phyloP scores from a whole-genome alignment of 2,113 vertebrate species.

The Psittacara wagleri region DNA sequence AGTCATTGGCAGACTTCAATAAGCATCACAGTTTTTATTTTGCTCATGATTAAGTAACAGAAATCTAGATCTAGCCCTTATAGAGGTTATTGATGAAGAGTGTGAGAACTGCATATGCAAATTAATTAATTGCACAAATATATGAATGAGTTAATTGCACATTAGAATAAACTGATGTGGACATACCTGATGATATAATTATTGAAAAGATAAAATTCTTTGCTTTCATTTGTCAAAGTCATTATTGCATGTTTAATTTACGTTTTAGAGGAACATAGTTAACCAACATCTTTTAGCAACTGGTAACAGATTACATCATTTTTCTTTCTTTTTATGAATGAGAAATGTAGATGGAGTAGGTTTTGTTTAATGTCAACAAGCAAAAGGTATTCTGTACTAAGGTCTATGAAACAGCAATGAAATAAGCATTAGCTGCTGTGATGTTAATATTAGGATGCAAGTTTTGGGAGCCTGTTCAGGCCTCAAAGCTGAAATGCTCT shows the following conservation, averaged over 20 bases:
- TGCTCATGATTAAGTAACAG: slow-evolving; percentile 42
- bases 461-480: not conserved
- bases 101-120: slow-evolving; percentile 56
- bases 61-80: slow-evolving; percentile 7
- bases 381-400: not conserved
- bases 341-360: not conserved
- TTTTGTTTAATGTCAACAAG: not conserved
- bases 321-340: not conserved
- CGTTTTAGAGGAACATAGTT: slow-evolving; percentile 66
- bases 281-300: slow-evolving; percentile 56
- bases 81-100: slow-evolving; percentile 61
- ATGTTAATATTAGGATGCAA: not conserved
- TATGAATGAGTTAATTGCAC: slow-evolving; percentile 70
- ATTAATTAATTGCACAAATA: slow-evolving; percentile 65
- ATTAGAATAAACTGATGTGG: slow-evolving; percentile 65
- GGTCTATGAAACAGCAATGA: not conserved
- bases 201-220: slow-evolving; percentile 69
- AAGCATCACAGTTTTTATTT: slow-evolving; percentile 38
- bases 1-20: not conserved
- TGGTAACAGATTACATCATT: slow-evolving; percentile 48
- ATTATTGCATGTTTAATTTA: slow-evolving; percentile 67
- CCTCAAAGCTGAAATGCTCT: not conserved
- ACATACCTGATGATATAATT: slow-evolving; percentile 63
- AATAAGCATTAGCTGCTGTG: not conserved
- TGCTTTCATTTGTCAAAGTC: slow-evolving; percentile 65